Conservation (phyloP, 2,113 vertebrate species). For the Stigmatopora argus region DNA sequence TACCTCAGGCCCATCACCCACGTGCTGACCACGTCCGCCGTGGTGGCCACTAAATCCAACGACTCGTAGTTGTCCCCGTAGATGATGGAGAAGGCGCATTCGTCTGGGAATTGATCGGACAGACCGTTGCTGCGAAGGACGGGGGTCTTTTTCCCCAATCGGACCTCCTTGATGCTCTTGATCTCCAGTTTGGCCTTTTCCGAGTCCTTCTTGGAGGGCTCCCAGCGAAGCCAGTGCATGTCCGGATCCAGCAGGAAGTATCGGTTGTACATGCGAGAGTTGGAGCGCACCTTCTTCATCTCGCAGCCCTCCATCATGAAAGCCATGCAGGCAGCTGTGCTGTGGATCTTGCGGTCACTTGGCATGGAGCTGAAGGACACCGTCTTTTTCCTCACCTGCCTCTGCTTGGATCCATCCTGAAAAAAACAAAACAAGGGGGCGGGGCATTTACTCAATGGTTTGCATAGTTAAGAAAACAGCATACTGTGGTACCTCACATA, state of each 20-base stretch:
- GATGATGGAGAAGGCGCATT: slow-evolving; percentile 90
- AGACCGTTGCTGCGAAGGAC: slow-evolving; percentile 85
- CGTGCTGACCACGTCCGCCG: slow-evolving; percentile 83
- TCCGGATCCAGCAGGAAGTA: slow-evolving; percentile 86
- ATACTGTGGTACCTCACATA: no score
- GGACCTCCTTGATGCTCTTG: slow-evolving; percentile 86
- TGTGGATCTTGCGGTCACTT: slow-evolving; percentile 85
- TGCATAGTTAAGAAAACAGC: slow-evolving; percentile 6
- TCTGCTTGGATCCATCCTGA: slow-evolving; percentile 84
- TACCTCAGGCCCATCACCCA: slow-evolving; percentile 93
- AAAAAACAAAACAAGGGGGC: slow-evolving; percentile 20
- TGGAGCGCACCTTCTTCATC: slow-evolving; percentile 91
- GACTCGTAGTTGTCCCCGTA: slow-evolving; percentile 92
- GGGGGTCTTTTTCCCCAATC: slow-evolving; percentile 86
- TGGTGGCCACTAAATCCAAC: slow-evolving; percentile 83
- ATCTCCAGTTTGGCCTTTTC: slow-evolving; percentile 91
- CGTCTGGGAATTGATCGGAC: slow-evolving; percentile 85
- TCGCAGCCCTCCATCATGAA: slow-evolving; percentile 93
- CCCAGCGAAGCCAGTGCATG: slow-evolving; percentile 85
- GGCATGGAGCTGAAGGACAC: slow-evolving; percentile 93
- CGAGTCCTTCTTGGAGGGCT: slow-evolving; percentile 88
- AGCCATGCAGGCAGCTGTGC: slow-evolving; percentile 87
- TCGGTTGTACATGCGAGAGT: slow-evolving; percentile 89
- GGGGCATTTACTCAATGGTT: slow-evolving; percentile 2
- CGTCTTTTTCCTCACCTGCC: slow-evolving; percentile 81